A percentile compares a stretch with the other conserved stretches of the same genome.
These are phyloP conservation scores for Bubo scandiacus DNA, from an alignment of 2,113 vertebrate species.

Conservation along the genomic window DNA sequence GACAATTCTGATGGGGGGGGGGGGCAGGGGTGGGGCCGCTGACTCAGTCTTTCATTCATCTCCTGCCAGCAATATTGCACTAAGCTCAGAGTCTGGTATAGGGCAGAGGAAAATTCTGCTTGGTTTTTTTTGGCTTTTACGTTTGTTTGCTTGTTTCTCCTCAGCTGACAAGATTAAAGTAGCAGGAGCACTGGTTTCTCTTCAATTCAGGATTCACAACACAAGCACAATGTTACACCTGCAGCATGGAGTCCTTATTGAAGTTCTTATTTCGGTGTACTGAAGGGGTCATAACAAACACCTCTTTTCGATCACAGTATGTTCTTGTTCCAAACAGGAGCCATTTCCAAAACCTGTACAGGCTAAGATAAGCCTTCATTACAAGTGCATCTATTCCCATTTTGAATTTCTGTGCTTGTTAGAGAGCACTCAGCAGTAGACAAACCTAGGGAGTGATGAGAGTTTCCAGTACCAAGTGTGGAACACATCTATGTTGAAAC, in stretches of 20 bases:
- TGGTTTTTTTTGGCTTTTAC: neutral
- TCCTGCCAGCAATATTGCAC: neutral
- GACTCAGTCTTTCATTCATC: neutral
- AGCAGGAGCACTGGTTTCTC: neutral
- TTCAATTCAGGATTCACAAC: fast-evolving
- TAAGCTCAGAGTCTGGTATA: neutral
- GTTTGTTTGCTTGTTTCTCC: neutral
- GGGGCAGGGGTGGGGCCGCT: neutral
- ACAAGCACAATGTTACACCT: neutral
- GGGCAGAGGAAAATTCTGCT: neutral
- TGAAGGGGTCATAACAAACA: neutral
- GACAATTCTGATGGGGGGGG: neutral
- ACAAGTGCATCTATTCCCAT: neutral
- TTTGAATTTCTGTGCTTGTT: neutral
- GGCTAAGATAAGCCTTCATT: neutral
- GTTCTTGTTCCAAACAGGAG: neutral
- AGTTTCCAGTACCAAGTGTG: neutral
- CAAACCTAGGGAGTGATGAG: neutral
- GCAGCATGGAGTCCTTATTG: neutral
- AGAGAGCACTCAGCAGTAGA: neutral
- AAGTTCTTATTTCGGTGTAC: neutral
- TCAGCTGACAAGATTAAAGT: neutral
- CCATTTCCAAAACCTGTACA: neutral
- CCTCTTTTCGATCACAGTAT: neutral
- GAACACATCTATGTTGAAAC: neutral